These are phyloP conservation scores for Danionella cerebrum DNA, from an alignment of 2,113 vertebrate genomes.

Conservation along the genomic window DNA sequence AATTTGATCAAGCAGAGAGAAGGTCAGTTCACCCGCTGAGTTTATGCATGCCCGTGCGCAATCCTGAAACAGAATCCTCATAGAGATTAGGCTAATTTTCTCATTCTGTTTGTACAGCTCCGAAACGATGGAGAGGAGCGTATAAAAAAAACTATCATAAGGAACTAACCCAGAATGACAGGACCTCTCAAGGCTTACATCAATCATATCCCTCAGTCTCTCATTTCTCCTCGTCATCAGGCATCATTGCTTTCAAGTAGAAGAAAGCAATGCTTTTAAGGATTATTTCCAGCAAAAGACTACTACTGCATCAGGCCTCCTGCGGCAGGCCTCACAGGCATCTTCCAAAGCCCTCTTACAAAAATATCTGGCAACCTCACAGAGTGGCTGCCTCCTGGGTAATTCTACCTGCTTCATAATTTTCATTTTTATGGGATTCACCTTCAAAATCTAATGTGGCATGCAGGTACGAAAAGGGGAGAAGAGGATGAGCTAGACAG, in stretches of 20 bases:
- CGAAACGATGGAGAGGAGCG: slow-evolving; percentile 40
- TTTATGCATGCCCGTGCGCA: slow-evolving; percentile 44
- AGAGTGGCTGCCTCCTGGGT: slow-evolving; percentile 43
- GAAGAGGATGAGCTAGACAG: slow-evolving; percentile 24
- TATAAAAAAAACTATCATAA: slow-evolving; percentile 36
- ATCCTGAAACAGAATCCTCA: slow-evolving; percentile 54
- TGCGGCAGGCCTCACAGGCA: neutral
- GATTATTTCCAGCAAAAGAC: slow-evolving; percentile 17
- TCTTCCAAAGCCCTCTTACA: slow-evolving; percentile 37
- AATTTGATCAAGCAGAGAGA: neutral
- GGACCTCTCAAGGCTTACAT: slow-evolving; percentile 56
- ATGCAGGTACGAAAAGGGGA: slow-evolving; percentile 45
- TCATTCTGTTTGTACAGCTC: slow-evolving; percentile 54
- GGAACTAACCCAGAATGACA: slow-evolving; percentile 49
- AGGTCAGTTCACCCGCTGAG: slow-evolving; percentile 46
- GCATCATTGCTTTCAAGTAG: slow-evolving; percentile 35
- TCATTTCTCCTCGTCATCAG: slow-evolving; percentile 51
- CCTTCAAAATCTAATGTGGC: slow-evolving; percentile 70
- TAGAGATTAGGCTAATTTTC: slow-evolving; percentile 54
- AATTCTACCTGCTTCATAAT: slow-evolving; percentile 65
- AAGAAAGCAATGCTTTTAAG: slow-evolving; percentile 8
- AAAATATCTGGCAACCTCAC: slow-evolving; percentile 45
- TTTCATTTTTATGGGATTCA: slow-evolving; percentile 67
- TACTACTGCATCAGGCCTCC: slow-evolving; percentile 26
- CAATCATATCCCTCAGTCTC: slow-evolving; percentile 48